These are phyloP conservation scores for Drosophila lini DNA, from an alignment of 1,140 invertebrate genomes.

Conservation along the genomic window DNA sequence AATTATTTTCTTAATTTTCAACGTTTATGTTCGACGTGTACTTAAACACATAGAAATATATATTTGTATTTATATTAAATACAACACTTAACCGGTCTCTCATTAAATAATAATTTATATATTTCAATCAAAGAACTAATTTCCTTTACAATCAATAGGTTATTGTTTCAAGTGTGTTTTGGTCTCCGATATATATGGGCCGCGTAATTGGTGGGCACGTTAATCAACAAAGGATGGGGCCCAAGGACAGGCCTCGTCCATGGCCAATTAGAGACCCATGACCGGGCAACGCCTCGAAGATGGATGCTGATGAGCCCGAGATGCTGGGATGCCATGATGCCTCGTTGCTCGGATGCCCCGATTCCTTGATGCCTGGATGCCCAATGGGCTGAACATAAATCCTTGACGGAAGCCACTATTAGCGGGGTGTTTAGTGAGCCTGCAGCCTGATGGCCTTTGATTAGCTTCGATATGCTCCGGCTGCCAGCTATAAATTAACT, in stretches of 20 bases:
- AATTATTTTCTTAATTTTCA: too few relatives aligned
- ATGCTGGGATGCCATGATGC: conserved; percentile 17
- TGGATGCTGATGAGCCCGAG: conserved; percentile 74
- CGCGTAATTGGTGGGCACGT: conserved; percentile 81
- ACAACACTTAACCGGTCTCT: too few relatives aligned
- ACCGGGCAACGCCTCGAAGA: conserved; percentile 66
- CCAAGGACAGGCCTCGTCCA: conserved; percentile 27
- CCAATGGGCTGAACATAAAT: conserved; percentile 63
- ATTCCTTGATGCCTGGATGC: conserved; percentile 32
- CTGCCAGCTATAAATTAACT: conserved; percentile 54
- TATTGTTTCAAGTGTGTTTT: background rate
- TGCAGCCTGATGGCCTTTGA: conserved; percentile 69
- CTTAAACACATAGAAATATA: too few relatives aligned
- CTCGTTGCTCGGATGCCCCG: background rate
- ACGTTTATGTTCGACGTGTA: too few relatives aligned
- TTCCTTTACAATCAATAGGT: background rate
- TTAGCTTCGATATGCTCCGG: conserved; percentile 49
- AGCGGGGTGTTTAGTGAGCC: conserved; percentile 64
- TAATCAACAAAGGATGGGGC: conserved; percentile 68
- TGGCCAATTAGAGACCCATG: conserved; percentile 74
- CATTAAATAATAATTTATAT: too few relatives aligned
- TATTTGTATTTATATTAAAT: too few relatives aligned
- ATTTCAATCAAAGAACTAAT: too few relatives aligned
- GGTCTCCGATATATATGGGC: conserved; percentile 65
- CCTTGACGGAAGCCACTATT: conserved; percentile 66